These are phyloP conservation scores for Thripadectes ignobilis DNA, from an alignment of 2,797 vertebrate species.

Conservation along the genomic window DNA sequence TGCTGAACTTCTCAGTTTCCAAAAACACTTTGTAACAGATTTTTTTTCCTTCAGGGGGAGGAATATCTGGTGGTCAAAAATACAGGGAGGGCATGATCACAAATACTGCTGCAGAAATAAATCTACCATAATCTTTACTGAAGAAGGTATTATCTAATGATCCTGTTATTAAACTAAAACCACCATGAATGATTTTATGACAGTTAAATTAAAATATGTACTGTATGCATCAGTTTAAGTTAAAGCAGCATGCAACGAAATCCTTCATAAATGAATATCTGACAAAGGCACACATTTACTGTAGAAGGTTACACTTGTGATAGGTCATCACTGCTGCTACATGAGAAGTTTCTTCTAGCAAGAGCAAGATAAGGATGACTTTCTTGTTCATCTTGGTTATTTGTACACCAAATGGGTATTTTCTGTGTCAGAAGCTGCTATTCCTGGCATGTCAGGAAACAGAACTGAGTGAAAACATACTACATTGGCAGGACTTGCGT, in stretches of 20 bases:
- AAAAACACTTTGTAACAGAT: neutral
- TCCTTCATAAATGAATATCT: constrained; percentile 34
- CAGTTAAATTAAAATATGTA: constrained; percentile 44
- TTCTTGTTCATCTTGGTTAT: constrained; percentile 52
- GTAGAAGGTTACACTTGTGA: constrained; percentile 39
- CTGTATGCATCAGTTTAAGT: constrained; percentile 41
- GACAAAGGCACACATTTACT: constrained; percentile 52
- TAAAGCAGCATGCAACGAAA: constrained; percentile 49
- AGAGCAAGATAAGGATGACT: constrained; percentile 50
- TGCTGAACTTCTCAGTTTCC: neutral
- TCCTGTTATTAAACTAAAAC: constrained; percentile 46
- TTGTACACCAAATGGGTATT: constrained; percentile 48
- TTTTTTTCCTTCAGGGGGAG: neutral
- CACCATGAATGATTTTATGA: constrained; percentile 52
- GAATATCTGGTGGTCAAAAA: neutral
- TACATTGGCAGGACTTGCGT: constrained; percentile 39
- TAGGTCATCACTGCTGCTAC: constrained; percentile 25
- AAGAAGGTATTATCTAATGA: neutral
- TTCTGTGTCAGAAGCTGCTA: neutral
- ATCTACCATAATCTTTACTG: neutral
- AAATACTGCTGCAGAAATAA: neutral
- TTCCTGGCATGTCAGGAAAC: constrained; percentile 47
- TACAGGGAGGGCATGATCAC: neutral
- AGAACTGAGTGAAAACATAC: constrained; percentile 31
- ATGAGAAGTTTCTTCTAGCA: constrained; percentile 22